Evolutionary conservation across 2,797 vertebrate species (phyloP).

Genomic region (Neosilurus mollespiculum): DNA sequence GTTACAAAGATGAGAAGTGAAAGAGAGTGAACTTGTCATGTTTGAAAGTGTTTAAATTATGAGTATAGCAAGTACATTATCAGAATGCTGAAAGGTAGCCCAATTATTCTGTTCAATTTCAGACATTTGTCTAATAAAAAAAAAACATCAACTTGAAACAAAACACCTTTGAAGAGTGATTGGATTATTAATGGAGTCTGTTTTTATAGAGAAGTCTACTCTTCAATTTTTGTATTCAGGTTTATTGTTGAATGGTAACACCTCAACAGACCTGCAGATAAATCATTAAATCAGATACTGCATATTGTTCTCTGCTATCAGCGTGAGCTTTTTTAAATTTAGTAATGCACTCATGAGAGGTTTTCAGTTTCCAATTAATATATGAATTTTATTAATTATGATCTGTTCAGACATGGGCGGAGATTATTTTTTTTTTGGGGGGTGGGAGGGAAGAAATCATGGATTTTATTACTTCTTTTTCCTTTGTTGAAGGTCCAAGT

Average conservation of each 20-base stretch:
- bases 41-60: background rate
- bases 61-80: too few species aligned
- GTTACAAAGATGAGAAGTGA: background rate
- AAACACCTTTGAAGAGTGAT: background rate
- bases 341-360: background rate
- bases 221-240: constrained; percentile 26
- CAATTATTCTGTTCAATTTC: background rate
- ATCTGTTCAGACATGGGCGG: background rate
- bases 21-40: background rate
- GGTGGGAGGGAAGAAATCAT: background rate
- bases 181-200: constrained; percentile 19
- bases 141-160: background rate
- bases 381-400: constrained; percentile 47
- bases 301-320: constrained; percentile 42
- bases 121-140: background rate
- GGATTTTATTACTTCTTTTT: background rate
- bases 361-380: constrained; percentile 40
- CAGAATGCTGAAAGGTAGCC: background rate
- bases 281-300: constrained; percentile 39
- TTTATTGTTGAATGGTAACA: background rate
- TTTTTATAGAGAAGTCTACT: constrained; percentile 33
- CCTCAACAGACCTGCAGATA: constrained; percentile 32
- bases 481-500: constrained; percentile 41
- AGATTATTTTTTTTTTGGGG: background rate
- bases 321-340: constrained; percentile 28